A percentile compares a stretch with the other conserved stretches of the same genome.
phyloP scores from a whole-genome alignment of 1,140 invertebrate genomes.

The Drosophila parabipectinata region DNA sequence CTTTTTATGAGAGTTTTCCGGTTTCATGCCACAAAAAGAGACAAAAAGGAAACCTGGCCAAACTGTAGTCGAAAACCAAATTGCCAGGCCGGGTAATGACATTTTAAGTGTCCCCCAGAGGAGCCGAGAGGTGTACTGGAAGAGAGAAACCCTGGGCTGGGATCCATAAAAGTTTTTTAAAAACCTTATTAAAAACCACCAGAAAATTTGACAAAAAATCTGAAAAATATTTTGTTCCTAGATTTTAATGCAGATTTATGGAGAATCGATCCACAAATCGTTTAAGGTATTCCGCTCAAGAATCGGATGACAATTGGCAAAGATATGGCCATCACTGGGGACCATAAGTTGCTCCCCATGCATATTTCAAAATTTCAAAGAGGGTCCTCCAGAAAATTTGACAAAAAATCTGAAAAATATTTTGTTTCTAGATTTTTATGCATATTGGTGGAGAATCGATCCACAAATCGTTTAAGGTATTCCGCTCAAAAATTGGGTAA shows the following conservation, averaged over 20 bases:
- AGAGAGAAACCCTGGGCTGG: too few relatives aligned
- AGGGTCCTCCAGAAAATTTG: too few relatives aligned
- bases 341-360: not conserved
- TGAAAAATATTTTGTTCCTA: not conserved
- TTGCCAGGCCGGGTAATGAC: slow-evolving; percentile 47
- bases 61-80: slow-evolving; percentile 28
- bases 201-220: not conserved
- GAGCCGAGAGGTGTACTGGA: not conserved
- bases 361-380: too few relatives aligned
- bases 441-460: too few relatives aligned
- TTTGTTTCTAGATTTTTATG: too few relatives aligned
- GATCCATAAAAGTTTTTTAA: too few relatives aligned
- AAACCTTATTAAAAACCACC: too few relatives aligned
- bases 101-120: slow-evolving; percentile 41
- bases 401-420: too few relatives aligned
- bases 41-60: slow-evolving; percentile 19
- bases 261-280: not conserved
- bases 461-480: not conserved
- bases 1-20: slow-evolving; percentile 59
- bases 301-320: not conserved
- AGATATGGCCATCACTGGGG: not conserved
- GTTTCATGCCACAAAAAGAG: not conserved
- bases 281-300: not conserved
- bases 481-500: not conserved
- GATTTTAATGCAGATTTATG: not conserved